Evolutionary conservation across 2,113 vertebrate genomes (phyloP), one percentile per base, ranked within the genome.

Genomic region (Eulemur rufifrons): DNA sequence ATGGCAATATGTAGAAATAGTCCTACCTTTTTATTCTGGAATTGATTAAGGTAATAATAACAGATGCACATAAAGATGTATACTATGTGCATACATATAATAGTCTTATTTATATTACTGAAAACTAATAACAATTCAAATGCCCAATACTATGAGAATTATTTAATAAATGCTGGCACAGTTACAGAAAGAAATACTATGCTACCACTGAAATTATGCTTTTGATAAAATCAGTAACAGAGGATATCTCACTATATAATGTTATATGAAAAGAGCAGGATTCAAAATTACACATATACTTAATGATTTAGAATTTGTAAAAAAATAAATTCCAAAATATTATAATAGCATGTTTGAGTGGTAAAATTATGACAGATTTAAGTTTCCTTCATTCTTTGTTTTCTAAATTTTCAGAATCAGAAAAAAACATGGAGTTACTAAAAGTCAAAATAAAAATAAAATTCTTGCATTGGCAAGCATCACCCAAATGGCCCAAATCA

Each of bases 401-500:
- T 89, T 66, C 18, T 39, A 89, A 50, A 86, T 74, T 59, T 93
- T 87, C 15, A 68, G 69, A 86, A 73, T 73, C 8, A 81, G 54
- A 11, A 52, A 73, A 39, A 86, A 90, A 45, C 3, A 54, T 66
- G 2, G 20, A 34, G 2, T 52, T 47, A 68, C 1, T 71, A 81
- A 68, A 94, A 71, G 76, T 89, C 17, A 47, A 90, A 92, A 47
- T 66, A 93, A 71, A 96, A 96, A 20, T 21, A 86, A 88, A 47
- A 2, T 10, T 37, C 17, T 88, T 94, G 32, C 11, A 29, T 20
- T 81, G 25, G 11, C 84, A 85, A 83, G 4, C 47, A 84, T 32
- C 20, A 37, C 37, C 7, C 34, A 56, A 63, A 42, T 13, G 37
- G 5, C 6, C 63, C 29, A 59, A 83, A 66, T 86, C 47, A 77